Evolutionary conservation across 2,888 invertebrate genomes (phyloP).

Genomic region (Galerucella pusilla): DNA sequence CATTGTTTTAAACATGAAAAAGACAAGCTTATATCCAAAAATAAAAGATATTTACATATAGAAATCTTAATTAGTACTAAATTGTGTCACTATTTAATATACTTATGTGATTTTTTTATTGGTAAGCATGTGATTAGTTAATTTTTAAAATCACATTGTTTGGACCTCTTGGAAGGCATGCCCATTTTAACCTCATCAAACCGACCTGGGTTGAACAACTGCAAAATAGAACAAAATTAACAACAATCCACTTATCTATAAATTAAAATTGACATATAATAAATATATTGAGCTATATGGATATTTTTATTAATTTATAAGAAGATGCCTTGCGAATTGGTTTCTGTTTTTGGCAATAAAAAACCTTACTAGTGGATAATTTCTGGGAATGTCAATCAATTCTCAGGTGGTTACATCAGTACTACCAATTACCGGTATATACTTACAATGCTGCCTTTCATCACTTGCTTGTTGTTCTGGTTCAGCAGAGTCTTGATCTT

Average conservation of each 20-base stretch:
- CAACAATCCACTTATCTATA: background rate
- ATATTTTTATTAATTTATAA: too few relatives aligned
- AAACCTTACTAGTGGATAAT: too few relatives aligned
- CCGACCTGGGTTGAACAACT: conserved; percentile 86
- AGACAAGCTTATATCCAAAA: conserved; percentile 21
- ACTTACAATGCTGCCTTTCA: conserved; percentile 82
- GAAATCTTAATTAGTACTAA: conserved; percentile 29
- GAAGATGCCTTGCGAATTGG: too few relatives aligned
- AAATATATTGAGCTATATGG: too few relatives aligned
- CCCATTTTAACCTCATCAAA: conserved; percentile 60
- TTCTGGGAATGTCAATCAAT: too few relatives aligned
- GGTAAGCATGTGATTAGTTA: conserved; percentile 33
- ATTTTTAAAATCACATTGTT: conserved; percentile 66
- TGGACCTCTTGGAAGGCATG: conserved; percentile 67
- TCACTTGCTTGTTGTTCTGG: conserved; percentile 62
- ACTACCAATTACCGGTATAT: background rate
- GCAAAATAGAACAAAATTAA: conserved; percentile 55
- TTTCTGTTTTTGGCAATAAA: too few relatives aligned
- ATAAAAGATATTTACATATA: conserved; percentile 29
- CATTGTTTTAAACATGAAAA: conserved; percentile 17
- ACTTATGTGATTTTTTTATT: conserved; percentile 30
- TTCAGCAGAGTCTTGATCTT: conserved; percentile 61
- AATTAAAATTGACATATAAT: background rate
- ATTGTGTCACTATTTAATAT: conserved; percentile 22
- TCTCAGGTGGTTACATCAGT: too few relatives aligned